phyloP scores from a whole-genome alignment of 53 echinoderm and acorn worm species.

The Zoroaster sp. region DNA sequence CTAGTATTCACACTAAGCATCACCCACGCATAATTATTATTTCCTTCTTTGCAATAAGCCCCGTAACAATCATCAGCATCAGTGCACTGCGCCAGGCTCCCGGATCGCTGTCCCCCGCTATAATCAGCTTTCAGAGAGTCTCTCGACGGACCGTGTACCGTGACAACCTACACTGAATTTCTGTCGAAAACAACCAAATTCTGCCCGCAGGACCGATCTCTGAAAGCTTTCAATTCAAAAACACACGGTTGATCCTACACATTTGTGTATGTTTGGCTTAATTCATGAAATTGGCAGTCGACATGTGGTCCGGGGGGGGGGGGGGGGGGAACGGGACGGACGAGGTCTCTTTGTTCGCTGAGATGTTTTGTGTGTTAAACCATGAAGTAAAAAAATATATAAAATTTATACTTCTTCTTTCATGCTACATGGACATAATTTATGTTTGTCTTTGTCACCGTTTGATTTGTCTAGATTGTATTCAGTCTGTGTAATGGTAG shows the following conservation, averaged over 20 bases:
- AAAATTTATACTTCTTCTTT: no score
- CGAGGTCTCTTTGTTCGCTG: no score
- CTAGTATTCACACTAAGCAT: background rate
- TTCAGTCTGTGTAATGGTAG: no score
- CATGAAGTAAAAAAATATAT: no score
- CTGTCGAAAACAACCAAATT: background rate
- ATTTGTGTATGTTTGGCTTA: background rate
- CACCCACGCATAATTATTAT: background rate
- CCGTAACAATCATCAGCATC: background rate
- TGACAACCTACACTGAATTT: background rate
- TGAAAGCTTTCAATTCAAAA: background rate
- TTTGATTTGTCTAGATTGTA: no score
- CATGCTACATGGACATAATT: no score
- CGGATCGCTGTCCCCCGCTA: background rate
- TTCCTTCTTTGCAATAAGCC: background rate
- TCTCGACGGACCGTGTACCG: background rate
- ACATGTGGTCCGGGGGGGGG: background rate
- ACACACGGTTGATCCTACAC: background rate
- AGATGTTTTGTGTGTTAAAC: no score
- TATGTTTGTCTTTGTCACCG: no score
- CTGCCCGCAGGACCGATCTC: background rate
- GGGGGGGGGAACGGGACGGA: no score
- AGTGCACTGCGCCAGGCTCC: background rate
- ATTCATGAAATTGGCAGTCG: background rate
- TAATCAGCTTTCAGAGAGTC: background rate